These are phyloP conservation scores for Saccostrea echinata DNA, from an alignment of 1,140 invertebrate species.

Conservation along the genomic window DNA sequence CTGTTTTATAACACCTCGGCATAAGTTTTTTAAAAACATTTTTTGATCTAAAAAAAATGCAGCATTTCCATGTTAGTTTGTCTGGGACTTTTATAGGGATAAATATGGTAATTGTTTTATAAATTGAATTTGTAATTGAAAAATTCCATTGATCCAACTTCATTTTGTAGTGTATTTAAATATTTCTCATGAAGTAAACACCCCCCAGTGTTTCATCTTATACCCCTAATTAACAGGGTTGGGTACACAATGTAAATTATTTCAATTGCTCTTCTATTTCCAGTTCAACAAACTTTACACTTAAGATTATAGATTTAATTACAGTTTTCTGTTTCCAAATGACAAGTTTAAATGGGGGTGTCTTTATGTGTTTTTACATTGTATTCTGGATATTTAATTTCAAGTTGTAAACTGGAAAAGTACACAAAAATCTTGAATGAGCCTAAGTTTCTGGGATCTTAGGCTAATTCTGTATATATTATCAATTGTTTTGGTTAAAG, in stretches of 20 bases:
- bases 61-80: too few species aligned
- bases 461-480: too few species aligned
- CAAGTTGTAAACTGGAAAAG: background rate
- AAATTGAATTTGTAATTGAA: too few species aligned
- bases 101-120: too few species aligned
- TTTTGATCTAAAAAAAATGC: too few species aligned
- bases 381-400: background rate
- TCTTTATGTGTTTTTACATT: background rate
- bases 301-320: background rate
- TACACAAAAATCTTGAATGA: background rate
- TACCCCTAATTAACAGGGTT: background rate
- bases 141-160: too few species aligned
- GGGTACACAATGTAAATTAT: background rate
- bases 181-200: background rate
- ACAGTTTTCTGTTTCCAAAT: background rate
- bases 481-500: too few species aligned
- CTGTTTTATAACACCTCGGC: too few species aligned
- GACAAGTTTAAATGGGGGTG: background rate
- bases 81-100: too few species aligned
- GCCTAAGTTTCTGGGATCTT: too few species aligned
- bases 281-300: background rate
- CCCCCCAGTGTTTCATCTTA: background rate
- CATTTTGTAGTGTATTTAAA: background rate
- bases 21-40: too few species aligned
- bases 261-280: background rate